Evolutionary conservation across 2,888 invertebrate genomes (phyloP).

Genomic region (Crioceris asparagi): DNA sequence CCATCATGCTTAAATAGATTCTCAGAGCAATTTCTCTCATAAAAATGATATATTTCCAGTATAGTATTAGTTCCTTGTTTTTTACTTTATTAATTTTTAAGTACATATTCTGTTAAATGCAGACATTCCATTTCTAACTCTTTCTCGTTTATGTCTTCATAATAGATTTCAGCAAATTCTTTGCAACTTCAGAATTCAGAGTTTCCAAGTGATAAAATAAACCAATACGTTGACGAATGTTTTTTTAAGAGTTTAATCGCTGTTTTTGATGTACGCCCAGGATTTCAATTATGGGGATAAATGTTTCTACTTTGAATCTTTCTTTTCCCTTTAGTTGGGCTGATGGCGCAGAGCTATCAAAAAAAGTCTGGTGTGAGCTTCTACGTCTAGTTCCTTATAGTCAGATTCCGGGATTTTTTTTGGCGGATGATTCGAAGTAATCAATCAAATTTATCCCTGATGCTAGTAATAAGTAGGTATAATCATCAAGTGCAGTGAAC

Average conservation of each 20-base stretch:
- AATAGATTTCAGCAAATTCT: too few species aligned
- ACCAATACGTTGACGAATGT: not conserved
- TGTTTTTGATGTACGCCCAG: not conserved
- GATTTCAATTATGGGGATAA: not conserved
- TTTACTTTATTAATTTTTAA: not conserved
- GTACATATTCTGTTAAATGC: not conserved
- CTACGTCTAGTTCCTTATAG: too few species aligned
- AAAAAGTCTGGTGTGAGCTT: conserved; percentile 8
- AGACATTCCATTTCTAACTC: too few species aligned
- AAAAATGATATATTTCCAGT: not conserved
- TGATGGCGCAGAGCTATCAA: conserved; percentile 10
- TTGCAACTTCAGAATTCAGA: not conserved
- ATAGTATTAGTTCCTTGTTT: not conserved
- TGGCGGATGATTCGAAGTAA: too few species aligned
- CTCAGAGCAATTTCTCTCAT: not conserved
- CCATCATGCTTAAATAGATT: not conserved
- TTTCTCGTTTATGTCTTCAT: too few species aligned
- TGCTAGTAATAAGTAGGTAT: too few species aligned
- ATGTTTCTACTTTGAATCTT: not conserved
- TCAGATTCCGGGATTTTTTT: too few species aligned
- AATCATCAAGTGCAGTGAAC: too few species aligned
- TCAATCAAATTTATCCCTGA: too few species aligned
- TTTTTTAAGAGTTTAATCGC: not conserved
- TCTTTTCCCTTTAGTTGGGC: conserved; percentile 4
- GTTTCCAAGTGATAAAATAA: too few species aligned